Evolutionary conservation across 2,888 invertebrate genomes (phyloP).

Genomic region (Erynnis tages): DNA sequence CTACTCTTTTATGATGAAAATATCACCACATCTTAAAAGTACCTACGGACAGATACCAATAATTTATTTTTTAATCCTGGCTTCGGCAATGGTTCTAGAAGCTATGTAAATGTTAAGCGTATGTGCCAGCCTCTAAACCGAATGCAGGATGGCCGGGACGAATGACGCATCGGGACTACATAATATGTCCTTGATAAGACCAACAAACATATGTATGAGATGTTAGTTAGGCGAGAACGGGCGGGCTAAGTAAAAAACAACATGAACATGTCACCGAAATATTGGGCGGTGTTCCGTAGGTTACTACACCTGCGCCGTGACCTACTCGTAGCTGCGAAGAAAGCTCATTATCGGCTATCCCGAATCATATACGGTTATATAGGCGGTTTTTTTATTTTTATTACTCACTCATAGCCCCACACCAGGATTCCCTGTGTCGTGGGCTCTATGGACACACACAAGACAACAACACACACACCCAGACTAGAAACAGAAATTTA

Average conservation of each 20-base stretch:
- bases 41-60: neutral
- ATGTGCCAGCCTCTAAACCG: conserved; percentile 31
- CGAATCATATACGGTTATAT: no score
- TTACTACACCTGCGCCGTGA: no score
- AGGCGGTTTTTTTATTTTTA: no score
- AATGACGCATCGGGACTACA: conserved; percentile 46
- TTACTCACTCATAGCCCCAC: no score
- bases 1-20: no score
- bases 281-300: conserved; percentile 19
- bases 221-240: conserved; percentile 40
- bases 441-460: no score
- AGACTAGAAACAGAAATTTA: no score
- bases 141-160: conserved; percentile 41
- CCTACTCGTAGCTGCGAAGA: no score
- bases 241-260: conserved; percentile 23
- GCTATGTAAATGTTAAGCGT: conserved; percentile 39
- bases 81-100: conserved; percentile 28
- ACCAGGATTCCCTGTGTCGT: no score
- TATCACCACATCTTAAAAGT: neutral
- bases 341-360: no score
- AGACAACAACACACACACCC: no score
- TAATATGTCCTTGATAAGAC: conserved; percentile 53
- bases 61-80: neutral
- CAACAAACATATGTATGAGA: conserved; percentile 55
- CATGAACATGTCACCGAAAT: conserved; percentile 17